Base-by-base conservation (phyloP, 2,888 invertebrate species). In the Drosophila ezoana region DNA sequence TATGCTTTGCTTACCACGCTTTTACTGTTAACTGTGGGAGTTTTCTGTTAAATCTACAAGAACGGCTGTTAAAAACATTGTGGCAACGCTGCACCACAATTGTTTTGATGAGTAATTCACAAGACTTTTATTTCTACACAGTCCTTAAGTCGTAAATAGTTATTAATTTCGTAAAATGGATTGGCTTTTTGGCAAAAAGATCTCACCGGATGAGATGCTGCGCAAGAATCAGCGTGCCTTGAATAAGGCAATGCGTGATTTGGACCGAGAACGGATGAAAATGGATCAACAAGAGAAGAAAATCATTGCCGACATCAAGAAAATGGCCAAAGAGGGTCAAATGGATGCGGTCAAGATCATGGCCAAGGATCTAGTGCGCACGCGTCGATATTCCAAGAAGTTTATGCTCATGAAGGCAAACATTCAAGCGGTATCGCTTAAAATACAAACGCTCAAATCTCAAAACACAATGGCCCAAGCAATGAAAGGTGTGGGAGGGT, bases 311-410 rank as follows among this genome's bases (percentile, higher is more conserved):
- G 99, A 99, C 91, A 99, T 99, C 73, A 99, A 99, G 92, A 99
- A 99, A 93, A 95, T 99, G 93, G 99, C 99, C 1, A 99, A 99
- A 91, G 98, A 98, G 90, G 98, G 98, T 13, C 99, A 99, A 93
- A 99, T 99, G 98, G 99, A 99, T 93, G 98, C 99, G 13, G 99
- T 99, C 0, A 99, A 98, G 94, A 99, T 99, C 81, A 99, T 99
- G 99, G 99, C 99, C 0, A 98, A 98, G 92, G 99, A 99, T 93
- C 93, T 99, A 78, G 99, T 99, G 6, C 94, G 99, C 78, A 99
- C 99, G 1, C 94, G 99, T 68, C 95, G 96, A 51, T 99, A 99
- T 90, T 96, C 96, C 53, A 99, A 99, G 92, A 99, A 99, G 93
- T 99, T 99, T 92, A 99, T 99, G 95, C 92, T 99, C 78, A 99